Evolutionary conservation across 2,888 invertebrate genomes (phyloP).

Genomic region (Psylliodes chrysocephalus): DNA sequence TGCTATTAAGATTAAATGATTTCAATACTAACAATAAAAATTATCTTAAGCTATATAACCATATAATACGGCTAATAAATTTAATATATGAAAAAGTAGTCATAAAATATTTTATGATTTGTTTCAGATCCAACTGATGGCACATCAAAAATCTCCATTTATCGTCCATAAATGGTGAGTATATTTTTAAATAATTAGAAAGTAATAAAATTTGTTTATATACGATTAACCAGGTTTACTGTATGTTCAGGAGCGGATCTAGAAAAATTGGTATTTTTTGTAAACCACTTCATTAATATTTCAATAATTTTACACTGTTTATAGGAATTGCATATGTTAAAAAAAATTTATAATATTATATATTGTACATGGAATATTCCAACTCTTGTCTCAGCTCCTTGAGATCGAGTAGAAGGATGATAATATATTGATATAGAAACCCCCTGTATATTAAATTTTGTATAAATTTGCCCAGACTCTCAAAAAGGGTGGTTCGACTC

Average conservation of each 20-base stretch:
- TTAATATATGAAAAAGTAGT: conserved; percentile 31
- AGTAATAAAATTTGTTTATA: conserved; percentile 56
- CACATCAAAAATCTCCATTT: conserved; percentile 22
- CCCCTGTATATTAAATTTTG: too few species aligned
- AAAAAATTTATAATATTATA: too few species aligned
- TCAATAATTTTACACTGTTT: too few species aligned
- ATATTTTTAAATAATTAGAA: conserved; percentile 50
- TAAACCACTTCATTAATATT: too few species aligned
- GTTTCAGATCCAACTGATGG: conserved; percentile 47
- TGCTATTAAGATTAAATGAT: conserved; percentile 4
- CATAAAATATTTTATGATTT: conserved; percentile 45
- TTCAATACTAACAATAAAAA: conserved; percentile 14
- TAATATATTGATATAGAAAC: too few species aligned
- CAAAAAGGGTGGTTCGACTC: too few species aligned
- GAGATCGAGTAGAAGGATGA: too few species aligned
- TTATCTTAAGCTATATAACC: neutral
- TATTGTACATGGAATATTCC: too few species aligned
- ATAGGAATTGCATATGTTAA: too few species aligned
- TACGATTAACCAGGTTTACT: neutral
- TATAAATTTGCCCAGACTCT: too few species aligned
- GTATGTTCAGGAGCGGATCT: neutral
- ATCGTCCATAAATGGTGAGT: conserved; percentile 49
- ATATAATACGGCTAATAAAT: conserved; percentile 5
- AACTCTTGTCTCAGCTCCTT: too few species aligned
- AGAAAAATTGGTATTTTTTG: too few species aligned